Evolutionary conservation across 2,888 invertebrate species (phyloP).

Genomic region (Micoletzkya japonica): DNA sequence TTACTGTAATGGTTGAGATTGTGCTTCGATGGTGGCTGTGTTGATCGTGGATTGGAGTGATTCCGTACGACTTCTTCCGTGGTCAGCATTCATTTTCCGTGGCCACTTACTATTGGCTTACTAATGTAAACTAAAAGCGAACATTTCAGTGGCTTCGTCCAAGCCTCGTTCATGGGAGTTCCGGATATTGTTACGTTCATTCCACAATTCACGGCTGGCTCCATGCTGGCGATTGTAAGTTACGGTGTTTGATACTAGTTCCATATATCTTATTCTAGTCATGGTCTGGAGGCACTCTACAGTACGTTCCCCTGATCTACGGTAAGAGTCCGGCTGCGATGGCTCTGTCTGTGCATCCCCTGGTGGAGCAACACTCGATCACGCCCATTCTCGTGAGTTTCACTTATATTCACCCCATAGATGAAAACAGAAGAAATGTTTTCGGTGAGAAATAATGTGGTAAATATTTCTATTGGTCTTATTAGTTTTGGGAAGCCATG

Average conservation of each 20-base stretch:
- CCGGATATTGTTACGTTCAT: slow-evolving; percentile 21
- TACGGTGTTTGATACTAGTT: no score
- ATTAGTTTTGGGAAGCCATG: not conserved
- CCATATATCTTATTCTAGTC: slow-evolving; percentile 21
- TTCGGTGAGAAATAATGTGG: not conserved
- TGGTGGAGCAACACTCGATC: not conserved
- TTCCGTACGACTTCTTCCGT: not conserved
- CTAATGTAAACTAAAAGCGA: not conserved
- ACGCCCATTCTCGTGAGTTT: slow-evolving; percentile 12
- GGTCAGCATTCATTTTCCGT: no score
- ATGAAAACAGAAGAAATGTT: not conserved
- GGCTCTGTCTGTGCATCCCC: slow-evolving; percentile 18
- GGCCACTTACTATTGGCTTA: no score
- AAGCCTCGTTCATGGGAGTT: slow-evolving; percentile 12
- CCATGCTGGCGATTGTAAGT: slow-evolving; percentile 25
- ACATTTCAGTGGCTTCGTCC: slow-evolving; percentile 23
- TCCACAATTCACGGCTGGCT: slow-evolving; percentile 13
- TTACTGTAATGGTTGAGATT: not conserved
- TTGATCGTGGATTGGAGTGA: not conserved
- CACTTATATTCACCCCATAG: not conserved
- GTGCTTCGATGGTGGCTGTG: not conserved
- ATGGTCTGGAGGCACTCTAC: slow-evolving; percentile 24
- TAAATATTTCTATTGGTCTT: not conserved
- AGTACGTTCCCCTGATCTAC: slow-evolving; percentile 26
- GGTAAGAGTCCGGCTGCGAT: slow-evolving; percentile 12